These are phyloP conservation scores for Hermodice carunculata DNA, from an alignment of 2,888 invertebrate species.

Conservation along the genomic window DNA sequence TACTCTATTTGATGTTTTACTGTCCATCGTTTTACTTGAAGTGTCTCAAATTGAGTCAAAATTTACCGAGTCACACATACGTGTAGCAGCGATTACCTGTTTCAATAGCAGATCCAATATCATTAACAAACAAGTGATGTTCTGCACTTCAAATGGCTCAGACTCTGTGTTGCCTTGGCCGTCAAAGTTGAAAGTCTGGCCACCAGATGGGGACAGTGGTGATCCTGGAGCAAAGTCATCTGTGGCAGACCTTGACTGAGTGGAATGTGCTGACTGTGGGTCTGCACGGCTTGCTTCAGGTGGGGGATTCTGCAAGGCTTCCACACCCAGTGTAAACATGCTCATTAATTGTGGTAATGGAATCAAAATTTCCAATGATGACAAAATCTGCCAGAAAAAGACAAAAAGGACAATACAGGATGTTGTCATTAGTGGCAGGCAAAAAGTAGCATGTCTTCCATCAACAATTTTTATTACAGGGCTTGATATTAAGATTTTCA, in stretches of 20 bases:
- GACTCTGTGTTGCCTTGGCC: conserved; percentile 37
- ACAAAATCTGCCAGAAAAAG: conserved; percentile 73
- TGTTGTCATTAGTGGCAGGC: too few relatives aligned
- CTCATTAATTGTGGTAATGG: conserved; percentile 88
- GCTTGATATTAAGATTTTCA: background rate
- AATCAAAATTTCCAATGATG: conserved; percentile 89
- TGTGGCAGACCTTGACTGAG: conserved; percentile 27
- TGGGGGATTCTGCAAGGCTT: conserved; percentile 64
- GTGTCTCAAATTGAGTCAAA: too few relatives aligned
- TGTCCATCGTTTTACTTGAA: too few relatives aligned
- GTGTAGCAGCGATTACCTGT: too few relatives aligned
- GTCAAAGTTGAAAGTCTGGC: conserved; percentile 11
- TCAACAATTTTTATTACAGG: background rate
- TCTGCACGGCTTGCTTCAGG: background rate
- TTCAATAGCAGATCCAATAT: conserved; percentile 96
- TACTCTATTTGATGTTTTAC: too few relatives aligned
- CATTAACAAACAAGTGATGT: conserved; percentile 94
- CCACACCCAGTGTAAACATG: conserved; percentile 90
- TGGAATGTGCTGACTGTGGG: conserved; percentile 11
- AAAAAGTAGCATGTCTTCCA: background rate
- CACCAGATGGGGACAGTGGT: conserved; percentile 55
- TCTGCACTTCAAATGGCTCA: conserved; percentile 70
- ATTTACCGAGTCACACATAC: too few relatives aligned
- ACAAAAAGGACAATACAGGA: background rate
- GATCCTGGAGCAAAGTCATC: conserved; percentile 29